Evolutionary conservation across 2,113 vertebrate species (phyloP), one percentile per base, ranked within the genome.

Genomic region (Neotoma lepida): DNA sequence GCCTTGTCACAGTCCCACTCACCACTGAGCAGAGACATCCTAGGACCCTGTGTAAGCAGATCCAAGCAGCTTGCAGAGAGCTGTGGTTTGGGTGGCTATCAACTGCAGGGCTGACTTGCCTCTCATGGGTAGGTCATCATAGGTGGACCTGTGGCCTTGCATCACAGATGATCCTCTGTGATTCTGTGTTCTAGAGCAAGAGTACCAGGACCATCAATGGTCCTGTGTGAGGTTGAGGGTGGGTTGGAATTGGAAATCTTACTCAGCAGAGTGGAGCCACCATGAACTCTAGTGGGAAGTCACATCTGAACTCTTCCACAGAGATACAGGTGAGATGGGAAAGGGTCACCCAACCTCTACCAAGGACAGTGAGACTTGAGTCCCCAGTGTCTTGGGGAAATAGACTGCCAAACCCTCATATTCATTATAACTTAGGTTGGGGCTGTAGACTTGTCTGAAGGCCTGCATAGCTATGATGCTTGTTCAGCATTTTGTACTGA

Each of bases 11-110:
- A 70, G 39, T 18, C 18, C 33, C 22, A 33, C 28, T 28, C 10
- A 15, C 18, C 28, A 70, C 30, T 70, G 89, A 76, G 71, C 26
- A 18, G 12, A 41, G 39, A 41, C 35, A 15, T 80, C 46, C 70
- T 63, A 13, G 51, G 35, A n/a, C 24, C 51, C 35, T 14, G 4
- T 41, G 4, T 56, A 54, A 66, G 5, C 30, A 20, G 28, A 46
- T 56, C 28, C 18, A 90, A 58, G 35, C 4, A 73, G 22, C 7
- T 56, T 54, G 17, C 63, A 24, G 41, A 68, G 30, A 90, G 71
- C 8, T 56, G 76, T 2, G 9, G 20, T 41, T 15, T 56, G 0
- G 30, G 76, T 33, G 10, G 15, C 2, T 0, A 4, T 70, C 41
- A 20, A 73, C 39, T 54, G 22, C 66, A 64, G 77, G 58, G 18